Conservation (phyloP, 35 echinoderm and acorn worm genomes). For the Heliocidaris erythrogramma region DNA sequence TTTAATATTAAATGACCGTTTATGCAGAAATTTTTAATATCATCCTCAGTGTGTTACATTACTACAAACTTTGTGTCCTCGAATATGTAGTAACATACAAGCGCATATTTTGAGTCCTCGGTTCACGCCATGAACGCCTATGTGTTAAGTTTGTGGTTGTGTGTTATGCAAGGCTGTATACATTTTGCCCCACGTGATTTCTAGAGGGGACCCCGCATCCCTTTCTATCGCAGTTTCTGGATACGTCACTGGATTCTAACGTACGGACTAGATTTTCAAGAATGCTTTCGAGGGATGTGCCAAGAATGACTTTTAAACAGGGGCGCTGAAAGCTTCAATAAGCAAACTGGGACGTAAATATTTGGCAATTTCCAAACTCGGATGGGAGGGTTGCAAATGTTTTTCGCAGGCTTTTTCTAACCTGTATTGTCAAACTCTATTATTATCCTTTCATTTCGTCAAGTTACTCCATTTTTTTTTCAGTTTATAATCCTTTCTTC, state of each 20-base stretch:
- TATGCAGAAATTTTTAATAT: too few species aligned
- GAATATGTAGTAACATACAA: too few species aligned
- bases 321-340: not conserved
- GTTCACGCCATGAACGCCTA: too few species aligned
- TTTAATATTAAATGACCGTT: too few species aligned
- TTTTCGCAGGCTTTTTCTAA: not conserved
- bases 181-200: too few species aligned
- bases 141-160: too few species aligned
- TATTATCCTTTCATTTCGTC: not conserved
- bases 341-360: not conserved
- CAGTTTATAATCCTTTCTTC: not conserved
- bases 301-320: not conserved
- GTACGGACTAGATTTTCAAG: not conserved
- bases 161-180: too few species aligned
- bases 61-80: too few species aligned
- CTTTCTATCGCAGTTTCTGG: too few species aligned
- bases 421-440: not conserved
- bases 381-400: not conserved
- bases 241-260: not conserved
- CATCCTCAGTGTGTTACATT: too few species aligned
- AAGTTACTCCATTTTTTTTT: not conserved
- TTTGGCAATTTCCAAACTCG: not conserved
- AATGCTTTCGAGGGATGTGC: not conserved
- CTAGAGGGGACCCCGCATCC: too few species aligned
- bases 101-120: too few species aligned